Conservation (phyloP, 2,113 vertebrate genomes). For the Cettia cetti region DNA sequence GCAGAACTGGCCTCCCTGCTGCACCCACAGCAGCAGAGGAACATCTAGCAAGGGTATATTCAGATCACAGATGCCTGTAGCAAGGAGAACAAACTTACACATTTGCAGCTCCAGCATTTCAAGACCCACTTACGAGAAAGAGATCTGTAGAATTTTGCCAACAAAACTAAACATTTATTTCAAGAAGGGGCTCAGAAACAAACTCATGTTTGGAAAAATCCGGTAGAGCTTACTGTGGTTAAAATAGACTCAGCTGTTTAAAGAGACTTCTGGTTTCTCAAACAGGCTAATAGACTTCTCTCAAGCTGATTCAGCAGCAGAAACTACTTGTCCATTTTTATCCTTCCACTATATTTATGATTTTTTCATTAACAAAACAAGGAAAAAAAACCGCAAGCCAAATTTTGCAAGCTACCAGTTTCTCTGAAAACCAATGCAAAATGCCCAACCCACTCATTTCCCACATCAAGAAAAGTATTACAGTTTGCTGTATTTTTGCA, state of each 20-base stretch:
- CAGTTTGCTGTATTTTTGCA: not conserved
- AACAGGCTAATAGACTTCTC: not conserved
- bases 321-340: not conserved
- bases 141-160: not conserved
- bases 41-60: not conserved
- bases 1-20: not conserved
- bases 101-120: not conserved
- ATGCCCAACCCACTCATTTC: not conserved
- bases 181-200: not conserved
- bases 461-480: not conserved
- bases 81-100: not conserved
- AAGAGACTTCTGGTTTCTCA: not conserved
- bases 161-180: not conserved
- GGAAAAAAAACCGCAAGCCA: not conserved
- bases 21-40: not conserved
- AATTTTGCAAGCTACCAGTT: not conserved
- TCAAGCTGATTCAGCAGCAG: not conserved
- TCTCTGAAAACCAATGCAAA: not conserved
- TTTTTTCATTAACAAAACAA: constrained; percentile 1
- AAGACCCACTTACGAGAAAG: not conserved
- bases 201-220: not conserved
- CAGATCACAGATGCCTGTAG: not conserved
- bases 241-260: not conserved
- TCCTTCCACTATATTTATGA: not conserved
- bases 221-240: not conserved